Conservation (phyloP, 2,797 vertebrate genomes). For the Pseudochirops corinnae region DNA sequence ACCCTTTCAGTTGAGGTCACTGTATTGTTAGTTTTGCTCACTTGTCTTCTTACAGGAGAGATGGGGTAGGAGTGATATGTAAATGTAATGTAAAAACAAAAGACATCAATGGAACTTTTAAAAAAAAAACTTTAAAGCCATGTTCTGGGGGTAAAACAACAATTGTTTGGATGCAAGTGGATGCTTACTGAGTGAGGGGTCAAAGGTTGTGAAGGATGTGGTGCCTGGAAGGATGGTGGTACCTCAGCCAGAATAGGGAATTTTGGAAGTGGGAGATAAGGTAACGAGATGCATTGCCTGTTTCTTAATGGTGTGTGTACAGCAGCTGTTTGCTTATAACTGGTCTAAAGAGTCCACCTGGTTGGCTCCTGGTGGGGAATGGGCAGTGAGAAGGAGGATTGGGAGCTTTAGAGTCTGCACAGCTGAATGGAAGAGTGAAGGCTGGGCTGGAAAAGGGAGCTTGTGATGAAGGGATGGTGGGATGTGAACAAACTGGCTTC, state of each 20-base stretch:
- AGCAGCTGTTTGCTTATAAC: background rate
- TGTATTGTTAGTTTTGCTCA: background rate
- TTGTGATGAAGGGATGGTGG: background rate
- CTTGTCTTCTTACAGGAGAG: background rate
- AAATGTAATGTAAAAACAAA: background rate
- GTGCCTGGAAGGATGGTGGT: background rate
- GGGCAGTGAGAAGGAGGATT: constrained; percentile 29
- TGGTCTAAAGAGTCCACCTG: background rate
- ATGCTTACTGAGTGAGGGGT: background rate
- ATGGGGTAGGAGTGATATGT: background rate
- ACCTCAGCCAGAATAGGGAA: background rate
- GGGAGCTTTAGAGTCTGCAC: background rate
- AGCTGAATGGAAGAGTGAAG: background rate
- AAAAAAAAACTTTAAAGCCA: background rate
- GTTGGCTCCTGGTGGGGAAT: background rate
- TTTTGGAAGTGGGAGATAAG: background rate
- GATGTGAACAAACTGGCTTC: background rate
- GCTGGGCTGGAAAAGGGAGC: background rate
- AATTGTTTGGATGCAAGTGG: background rate
- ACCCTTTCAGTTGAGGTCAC: background rate
- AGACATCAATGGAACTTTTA: background rate
- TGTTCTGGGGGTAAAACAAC: background rate
- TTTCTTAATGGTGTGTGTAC: background rate
- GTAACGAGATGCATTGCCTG: background rate
- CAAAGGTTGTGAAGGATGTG: too few species aligned